Conservation (phyloP, 2,797 vertebrate genomes). For the Manis javanica region DNA sequence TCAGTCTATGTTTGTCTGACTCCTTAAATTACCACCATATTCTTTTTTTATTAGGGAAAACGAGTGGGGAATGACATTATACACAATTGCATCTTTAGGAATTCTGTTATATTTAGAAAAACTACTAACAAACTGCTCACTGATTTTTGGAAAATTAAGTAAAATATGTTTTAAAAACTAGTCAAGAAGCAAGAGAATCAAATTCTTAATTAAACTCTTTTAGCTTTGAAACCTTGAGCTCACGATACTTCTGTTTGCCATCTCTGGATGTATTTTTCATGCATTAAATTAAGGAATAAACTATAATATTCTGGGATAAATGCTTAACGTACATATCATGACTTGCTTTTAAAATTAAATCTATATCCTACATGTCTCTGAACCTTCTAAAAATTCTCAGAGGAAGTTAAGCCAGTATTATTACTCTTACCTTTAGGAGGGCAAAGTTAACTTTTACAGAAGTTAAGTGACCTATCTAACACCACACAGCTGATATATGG, state of each 20-base stretch:
- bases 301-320: background rate
- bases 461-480: background rate
- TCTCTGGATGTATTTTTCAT: background rate
- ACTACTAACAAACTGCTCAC: background rate
- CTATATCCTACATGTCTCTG: background rate
- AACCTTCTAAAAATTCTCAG: background rate
- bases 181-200: background rate
- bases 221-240: background rate
- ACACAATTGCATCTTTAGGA: background rate
- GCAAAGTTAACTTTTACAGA: background rate
- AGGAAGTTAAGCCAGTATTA: background rate
- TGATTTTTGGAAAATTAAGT: background rate
- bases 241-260: background rate
- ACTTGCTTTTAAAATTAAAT: constrained; percentile 59
- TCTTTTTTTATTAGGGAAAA: background rate
- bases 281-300: background rate
- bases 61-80: background rate
- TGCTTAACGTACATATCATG: background rate
- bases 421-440: background rate
- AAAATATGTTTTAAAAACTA: background rate
- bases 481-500: background rate
- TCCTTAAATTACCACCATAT: background rate
- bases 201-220: background rate
- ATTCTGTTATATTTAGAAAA: background rate
- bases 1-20: background rate